These are phyloP conservation scores for Apodemia hepburni DNA, from an alignment of 2,888 invertebrate species.

Conservation along the genomic window DNA sequence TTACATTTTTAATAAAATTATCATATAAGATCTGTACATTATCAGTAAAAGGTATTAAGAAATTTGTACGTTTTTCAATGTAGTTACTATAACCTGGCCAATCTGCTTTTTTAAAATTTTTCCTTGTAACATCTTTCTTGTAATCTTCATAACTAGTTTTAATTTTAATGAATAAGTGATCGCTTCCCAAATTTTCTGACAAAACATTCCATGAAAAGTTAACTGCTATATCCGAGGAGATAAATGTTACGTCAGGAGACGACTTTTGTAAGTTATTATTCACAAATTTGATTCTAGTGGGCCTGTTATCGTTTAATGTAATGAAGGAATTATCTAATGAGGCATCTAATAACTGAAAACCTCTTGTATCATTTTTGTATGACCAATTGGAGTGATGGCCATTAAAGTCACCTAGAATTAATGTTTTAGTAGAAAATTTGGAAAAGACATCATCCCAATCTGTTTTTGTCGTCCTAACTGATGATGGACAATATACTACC, in stretches of 20 bases:
- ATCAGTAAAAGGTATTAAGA: not conserved
- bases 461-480: not conserved
- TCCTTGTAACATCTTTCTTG: not conserved
- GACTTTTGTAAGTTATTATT: constrained; percentile 2
- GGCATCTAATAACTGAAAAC: constrained; percentile 17
- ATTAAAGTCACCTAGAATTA: constrained; percentile 19
- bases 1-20: too few species aligned
- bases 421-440: not conserved
- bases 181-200: not conserved
- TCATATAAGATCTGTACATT: not conserved
- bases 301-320: constrained; percentile 5
- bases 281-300: not conserved
- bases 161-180: not conserved
- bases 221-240: not conserved
- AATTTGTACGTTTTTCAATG: not conserved
- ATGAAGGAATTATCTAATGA: constrained; percentile 10
- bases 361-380: constrained; percentile 17
- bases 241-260: constrained; percentile 1
- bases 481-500: constrained; percentile 20
- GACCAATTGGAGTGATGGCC: constrained; percentile 21
- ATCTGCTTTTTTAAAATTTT: not conserved
- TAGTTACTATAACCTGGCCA: not conserved
- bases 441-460: constrained; percentile 22
- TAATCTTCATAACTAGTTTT: not conserved
- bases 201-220: not conserved